Evolutionary conservation across 2,113 vertebrate genomes (phyloP).

Genomic region (Ahaetulla prasina): DNA sequence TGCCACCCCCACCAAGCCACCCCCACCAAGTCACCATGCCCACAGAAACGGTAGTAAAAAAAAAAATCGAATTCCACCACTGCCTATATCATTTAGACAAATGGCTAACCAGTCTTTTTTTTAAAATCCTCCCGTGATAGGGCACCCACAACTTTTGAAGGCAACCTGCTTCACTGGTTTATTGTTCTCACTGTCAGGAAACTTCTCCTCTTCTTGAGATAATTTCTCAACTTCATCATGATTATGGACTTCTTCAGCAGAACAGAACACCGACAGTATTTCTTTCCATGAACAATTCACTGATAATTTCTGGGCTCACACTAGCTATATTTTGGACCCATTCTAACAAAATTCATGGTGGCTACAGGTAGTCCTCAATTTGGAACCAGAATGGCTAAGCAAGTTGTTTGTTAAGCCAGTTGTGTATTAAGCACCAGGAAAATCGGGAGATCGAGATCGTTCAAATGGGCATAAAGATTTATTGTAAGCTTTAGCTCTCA

Average conservation of each 20-base stretch:
- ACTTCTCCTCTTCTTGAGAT: background rate
- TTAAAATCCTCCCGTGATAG: background rate
- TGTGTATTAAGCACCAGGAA: background rate
- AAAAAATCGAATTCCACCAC: too few relatives aligned
- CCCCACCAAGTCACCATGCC: too few relatives aligned
- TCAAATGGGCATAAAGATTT: background rate
- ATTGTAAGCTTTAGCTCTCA: background rate
- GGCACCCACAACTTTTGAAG: background rate
- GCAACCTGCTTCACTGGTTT: background rate
- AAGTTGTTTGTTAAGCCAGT: background rate
- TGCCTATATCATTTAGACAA: too few relatives aligned
- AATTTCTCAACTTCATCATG: background rate
- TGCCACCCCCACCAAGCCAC: too few relatives aligned
- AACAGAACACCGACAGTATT: background rate
- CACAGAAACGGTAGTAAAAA: too few relatives aligned
- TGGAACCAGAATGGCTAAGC: background rate
- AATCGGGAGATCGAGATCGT: background rate
- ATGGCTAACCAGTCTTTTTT: too few relatives aligned
- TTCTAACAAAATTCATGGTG: background rate
- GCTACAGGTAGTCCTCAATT: background rate
- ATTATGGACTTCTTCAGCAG: background rate
- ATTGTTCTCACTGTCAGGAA: background rate
- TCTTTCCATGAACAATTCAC: background rate
- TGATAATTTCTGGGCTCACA: background rate
- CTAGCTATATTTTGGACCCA: background rate